Evolutionary conservation across 2,888 invertebrate genomes (phyloP).

Genomic region (Tyria jacobaeae): DNA sequence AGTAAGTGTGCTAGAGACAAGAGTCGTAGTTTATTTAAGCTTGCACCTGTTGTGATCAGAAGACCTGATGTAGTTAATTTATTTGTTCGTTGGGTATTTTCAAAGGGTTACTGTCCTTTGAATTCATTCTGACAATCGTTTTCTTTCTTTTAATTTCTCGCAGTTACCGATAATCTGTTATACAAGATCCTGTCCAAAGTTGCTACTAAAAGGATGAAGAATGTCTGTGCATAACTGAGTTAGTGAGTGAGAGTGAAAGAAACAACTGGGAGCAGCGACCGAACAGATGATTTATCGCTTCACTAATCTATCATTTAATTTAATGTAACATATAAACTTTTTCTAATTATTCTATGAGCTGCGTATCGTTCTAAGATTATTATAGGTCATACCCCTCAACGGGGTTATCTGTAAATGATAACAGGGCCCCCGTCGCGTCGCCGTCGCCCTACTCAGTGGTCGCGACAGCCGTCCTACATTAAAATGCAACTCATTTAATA

Average conservation of each 20-base stretch:
- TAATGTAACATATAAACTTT: background rate
- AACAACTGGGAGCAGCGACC: background rate
- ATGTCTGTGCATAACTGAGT: background rate
- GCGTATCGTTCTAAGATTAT: slow-evolving; percentile 29
- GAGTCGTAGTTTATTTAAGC: too few species aligned
- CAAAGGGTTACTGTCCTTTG: too few species aligned
- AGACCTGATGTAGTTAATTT: too few species aligned
- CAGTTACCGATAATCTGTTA: background rate
- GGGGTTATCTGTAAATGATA: slow-evolving; percentile 58
- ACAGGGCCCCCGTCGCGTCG: slow-evolving; percentile 44
- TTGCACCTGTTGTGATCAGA: too few species aligned
- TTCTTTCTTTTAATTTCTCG: too few species aligned
- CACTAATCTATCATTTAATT: background rate
- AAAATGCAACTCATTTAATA: slow-evolving; percentile 25
- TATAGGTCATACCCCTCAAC: slow-evolving; percentile 51
- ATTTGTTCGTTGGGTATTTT: too few species aligned
- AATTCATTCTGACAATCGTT: too few species aligned
- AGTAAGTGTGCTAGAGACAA: too few species aligned
- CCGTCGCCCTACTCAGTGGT: slow-evolving; percentile 37
- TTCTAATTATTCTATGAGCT: slow-evolving; percentile 12
- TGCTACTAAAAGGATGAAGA: background rate
- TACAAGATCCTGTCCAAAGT: background rate
- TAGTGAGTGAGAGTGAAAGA: too few species aligned
- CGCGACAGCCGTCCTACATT: slow-evolving; percentile 46
- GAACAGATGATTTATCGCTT: background rate